phyloP scores from a whole-genome alignment of 2,888 invertebrate genomes.

The Calameuta idolon region DNA sequence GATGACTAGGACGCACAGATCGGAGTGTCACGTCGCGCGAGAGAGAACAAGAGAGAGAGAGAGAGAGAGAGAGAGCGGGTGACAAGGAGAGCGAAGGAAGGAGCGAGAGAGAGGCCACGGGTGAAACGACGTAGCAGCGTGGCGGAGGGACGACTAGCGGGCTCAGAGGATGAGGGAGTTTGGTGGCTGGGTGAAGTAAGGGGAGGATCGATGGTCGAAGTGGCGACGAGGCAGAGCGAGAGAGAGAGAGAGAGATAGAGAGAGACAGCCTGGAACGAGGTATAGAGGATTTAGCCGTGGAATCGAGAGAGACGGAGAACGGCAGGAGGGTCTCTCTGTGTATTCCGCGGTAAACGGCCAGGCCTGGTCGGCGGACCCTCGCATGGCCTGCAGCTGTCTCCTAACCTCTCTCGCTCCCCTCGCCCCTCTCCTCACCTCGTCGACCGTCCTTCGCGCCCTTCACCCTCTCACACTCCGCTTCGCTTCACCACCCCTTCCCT shows the following conservation, averaged over 20 bases:
- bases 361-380: conserved; percentile 52
- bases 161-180: background rate
- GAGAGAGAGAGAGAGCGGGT: conserved; percentile 21
- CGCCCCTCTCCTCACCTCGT: conserved; percentile 11
- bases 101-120: conserved; percentile 27
- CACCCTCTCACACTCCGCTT: conserved; percentile 9
- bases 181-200: conserved; percentile 13
- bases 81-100: conserved; percentile 12
- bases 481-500: conserved; percentile 26
- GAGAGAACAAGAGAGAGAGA: conserved; percentile 23
- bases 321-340: conserved; percentile 26
- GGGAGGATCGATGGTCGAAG: conserved; percentile 22
- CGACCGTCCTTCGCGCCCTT: background rate
- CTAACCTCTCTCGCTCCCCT: conserved; percentile 41
- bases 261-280: conserved; percentile 7
- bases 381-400: conserved; percentile 61
- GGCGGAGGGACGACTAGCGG: background rate
- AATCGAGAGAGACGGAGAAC: conserved; percentile 19
- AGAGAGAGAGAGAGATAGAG: conserved; percentile 13
- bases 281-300: background rate
- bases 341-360: conserved; percentile 41
- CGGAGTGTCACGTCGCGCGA: conserved; percentile 58
- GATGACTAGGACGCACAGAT: conserved; percentile 38
- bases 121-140: conserved; percentile 24
- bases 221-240: conserved; percentile 3